A percentile compares a stretch with the other conserved stretches of the same genome.
Evolutionary conservation across 2,797 vertebrate species (phyloP).

Genomic region (Sebastolobus alascanus): DNA sequence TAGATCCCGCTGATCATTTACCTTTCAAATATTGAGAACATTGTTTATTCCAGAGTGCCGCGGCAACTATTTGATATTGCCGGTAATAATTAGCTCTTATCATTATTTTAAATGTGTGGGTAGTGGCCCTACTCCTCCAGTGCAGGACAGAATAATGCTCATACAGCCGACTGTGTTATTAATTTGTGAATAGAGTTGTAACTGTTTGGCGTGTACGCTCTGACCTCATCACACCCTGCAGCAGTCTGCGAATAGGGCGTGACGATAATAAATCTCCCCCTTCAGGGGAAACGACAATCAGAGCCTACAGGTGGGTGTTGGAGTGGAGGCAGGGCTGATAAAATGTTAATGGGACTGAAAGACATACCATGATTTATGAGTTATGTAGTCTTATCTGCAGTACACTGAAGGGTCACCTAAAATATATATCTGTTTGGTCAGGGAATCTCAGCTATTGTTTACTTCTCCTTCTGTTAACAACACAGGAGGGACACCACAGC

Average conservation of each 20-base stretch:
- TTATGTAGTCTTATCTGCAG: not conserved
- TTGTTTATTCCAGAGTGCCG: not conserved
- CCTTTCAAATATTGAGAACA: not conserved
- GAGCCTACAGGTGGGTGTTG: constrained; percentile 28
- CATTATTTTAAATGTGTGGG: not conserved
- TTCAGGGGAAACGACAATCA: constrained; percentile 21
- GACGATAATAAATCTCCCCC: not conserved
- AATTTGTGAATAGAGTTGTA: constrained; percentile 24
- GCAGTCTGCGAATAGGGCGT: constrained; percentile 4
- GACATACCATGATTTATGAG: not conserved
- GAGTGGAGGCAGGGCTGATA: constrained; percentile 19
- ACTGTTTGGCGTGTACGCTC: not conserved
- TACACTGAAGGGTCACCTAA: not conserved
- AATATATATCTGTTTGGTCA: not conserved
- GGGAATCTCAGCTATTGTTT: not conserved
- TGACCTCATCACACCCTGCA: constrained; percentile 31
- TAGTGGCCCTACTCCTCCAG: not conserved
- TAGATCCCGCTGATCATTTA: not conserved
- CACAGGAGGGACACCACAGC: not conserved
- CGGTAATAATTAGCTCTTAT: constrained; percentile 15
- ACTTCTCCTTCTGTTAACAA: not conserved
- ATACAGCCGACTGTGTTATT: constrained; percentile 6
- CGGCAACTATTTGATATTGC: not conserved
- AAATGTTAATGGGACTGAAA: constrained; percentile 30
- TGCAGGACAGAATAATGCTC: not conserved